These are phyloP conservation scores for Hypothenemus hampei DNA, from an alignment of 1,140 invertebrate species.

Conservation along the genomic window DNA sequence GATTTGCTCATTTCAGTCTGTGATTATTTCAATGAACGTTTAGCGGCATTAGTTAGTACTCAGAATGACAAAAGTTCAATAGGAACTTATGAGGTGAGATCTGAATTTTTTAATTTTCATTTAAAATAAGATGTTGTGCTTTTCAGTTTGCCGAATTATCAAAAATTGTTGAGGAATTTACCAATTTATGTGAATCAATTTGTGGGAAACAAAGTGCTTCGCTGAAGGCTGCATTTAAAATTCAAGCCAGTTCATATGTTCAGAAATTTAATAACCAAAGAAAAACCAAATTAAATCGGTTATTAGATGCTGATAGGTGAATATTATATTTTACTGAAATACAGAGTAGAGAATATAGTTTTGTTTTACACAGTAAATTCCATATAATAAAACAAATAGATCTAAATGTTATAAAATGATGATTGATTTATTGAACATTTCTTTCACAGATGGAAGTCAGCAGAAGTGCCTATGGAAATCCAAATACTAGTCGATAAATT, in stretches of 20 bases:
- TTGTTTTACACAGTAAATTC: no score
- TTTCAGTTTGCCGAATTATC: conserved; percentile 65
- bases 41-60: conserved; percentile 77
- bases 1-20: conserved; percentile 75
- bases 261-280: conserved; percentile 85
- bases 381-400: no score
- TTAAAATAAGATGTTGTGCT: neutral
- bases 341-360: no score
- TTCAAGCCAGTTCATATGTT: conserved; percentile 85
- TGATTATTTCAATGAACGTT: conserved; percentile 87
- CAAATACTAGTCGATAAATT: conserved; percentile 79
- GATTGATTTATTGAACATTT: no score
- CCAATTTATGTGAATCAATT: conserved; percentile 67
- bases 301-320: conserved; percentile 79
- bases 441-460: conserved; percentile 70
- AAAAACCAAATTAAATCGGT: conserved; percentile 74
- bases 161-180: conserved; percentile 74
- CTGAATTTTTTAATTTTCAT: neutral
- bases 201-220: conserved; percentile 75
- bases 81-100: conserved; percentile 58
- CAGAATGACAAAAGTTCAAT: conserved; percentile 65
- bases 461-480: conserved; percentile 84
- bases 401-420: no score
- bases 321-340: no score
- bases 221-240: conserved; percentile 77